phyloP scores from a whole-genome alignment of 2,113 vertebrate genomes.

The Mobula birostris region DNA sequence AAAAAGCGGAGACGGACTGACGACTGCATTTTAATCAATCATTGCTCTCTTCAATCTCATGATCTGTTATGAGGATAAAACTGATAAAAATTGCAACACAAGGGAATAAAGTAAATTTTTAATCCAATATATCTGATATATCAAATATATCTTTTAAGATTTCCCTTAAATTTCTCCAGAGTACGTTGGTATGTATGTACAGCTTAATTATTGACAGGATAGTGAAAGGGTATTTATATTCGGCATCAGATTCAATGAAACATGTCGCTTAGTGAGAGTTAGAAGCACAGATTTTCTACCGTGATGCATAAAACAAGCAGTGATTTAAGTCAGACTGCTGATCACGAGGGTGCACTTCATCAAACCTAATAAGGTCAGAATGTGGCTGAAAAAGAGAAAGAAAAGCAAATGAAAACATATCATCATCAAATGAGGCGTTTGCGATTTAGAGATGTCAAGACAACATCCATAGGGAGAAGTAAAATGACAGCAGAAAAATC shows the following conservation, averaged over 20 bases:
- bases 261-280: neutral
- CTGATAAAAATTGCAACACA: neutral
- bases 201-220: neutral
- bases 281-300: neutral
- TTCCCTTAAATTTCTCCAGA: neutral
- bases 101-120: neutral
- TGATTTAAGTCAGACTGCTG: neutral
- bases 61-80: neutral
- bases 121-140: neutral
- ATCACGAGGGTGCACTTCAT: neutral
- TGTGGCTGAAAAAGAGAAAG: neutral
- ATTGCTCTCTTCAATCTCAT: neutral
- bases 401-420: slow-evolving; percentile 20
- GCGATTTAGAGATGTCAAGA: neutral
- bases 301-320: neutral
- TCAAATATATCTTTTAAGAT: neutral
- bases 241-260: neutral
- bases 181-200: neutral
- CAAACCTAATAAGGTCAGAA: neutral
- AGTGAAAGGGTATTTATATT: neutral
- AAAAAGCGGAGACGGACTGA: neutral
- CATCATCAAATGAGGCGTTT: neutral
- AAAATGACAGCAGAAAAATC: neutral
- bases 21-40: neutral
- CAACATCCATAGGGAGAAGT: neutral